Base-by-base conservation (phyloP, 64 coral and sea anemone species). In the Hydrozoanthus tunicans region DNA sequence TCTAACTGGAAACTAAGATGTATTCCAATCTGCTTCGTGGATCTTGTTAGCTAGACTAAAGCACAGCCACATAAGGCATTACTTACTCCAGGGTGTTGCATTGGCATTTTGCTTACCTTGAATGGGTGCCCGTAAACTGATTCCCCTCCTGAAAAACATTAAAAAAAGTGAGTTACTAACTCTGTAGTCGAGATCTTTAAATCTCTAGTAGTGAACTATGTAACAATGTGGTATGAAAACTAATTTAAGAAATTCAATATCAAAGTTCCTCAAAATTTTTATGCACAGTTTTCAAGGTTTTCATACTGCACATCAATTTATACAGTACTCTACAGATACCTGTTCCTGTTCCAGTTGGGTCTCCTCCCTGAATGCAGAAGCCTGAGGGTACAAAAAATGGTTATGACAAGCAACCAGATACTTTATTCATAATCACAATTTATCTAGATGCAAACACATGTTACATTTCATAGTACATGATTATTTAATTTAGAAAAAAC, bases 351-450 rank as follows among this genome's bases (percentile, higher is more conserved):
- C 96, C 96, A 43, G 96, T 98, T 12, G 96, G 96, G 79, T 98
- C 96, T 15, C 96, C 96, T 79, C 96, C 96, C 83, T 98, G 96
- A 75, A 95, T 82, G 82, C 96, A 98, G 71, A 98, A 98, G 60
- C 96, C 96, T 98, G 14, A 3, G 9, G 5, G 57, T 63, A 60
- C 20, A 12, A 26, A 25, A 71, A 58, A n/a, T 23, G 4, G 53
- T 56, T 70, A 51, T 2, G 2, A 43, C 32, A 43, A 43, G 32
- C 32, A 43, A 43, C 32, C 32, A 43, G 32, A 43, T 43, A 43
- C 32, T 43, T 43, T 1, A 43, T 1, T 43, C 32, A 43, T 43
- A 43, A 43, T 43, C 32, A 43, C 32, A 0, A 43, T 43, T 43
- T 43, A 43, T 43, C 32, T 43, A 43, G 32, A 43, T 43, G 32